Conservation (phyloP, 2,797 vertebrate genomes). For the Nothura maculosa region DNA sequence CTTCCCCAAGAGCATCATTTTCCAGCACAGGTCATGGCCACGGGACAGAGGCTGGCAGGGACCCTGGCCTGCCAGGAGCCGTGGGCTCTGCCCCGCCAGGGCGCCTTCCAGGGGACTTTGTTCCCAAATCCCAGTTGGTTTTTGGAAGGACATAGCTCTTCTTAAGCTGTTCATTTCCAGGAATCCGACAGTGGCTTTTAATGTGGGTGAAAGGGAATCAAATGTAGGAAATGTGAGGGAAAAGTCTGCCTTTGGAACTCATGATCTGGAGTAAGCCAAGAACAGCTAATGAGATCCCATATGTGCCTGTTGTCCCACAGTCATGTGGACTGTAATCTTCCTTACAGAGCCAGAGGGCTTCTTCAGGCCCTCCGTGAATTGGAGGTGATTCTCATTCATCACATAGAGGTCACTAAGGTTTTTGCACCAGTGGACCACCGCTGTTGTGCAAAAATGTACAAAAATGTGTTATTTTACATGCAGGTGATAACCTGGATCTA, state of each 20-base stretch:
- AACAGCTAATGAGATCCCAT: constrained; percentile 20
- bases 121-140: background rate
- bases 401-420: background rate
- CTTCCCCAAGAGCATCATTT: background rate
- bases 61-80: background rate
- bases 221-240: constrained; percentile 9
- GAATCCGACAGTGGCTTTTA: constrained; percentile 22
- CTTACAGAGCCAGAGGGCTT: background rate
- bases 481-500: background rate
- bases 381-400: background rate
- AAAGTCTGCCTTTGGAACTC: constrained; percentile 32
- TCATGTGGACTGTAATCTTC: constrained; percentile 11
- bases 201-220: constrained; percentile 35
- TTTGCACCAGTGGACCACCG: background rate
- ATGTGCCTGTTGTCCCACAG: background rate
- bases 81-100: constrained; percentile 41
- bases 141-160: constrained; percentile 39
- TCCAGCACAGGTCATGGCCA: too few relatives aligned
- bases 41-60: too few relatives aligned
- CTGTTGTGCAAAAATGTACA: background rate
- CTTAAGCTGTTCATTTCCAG: constrained; percentile 42
- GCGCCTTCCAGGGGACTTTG: too few relatives aligned
- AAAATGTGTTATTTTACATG: background rate
- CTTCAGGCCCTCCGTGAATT: background rate
- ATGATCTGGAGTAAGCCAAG: constrained; percentile 29